Evolutionary conservation across 2,797 vertebrate genomes (phyloP).

Genomic region (Poeciliopsis infans): DNA sequence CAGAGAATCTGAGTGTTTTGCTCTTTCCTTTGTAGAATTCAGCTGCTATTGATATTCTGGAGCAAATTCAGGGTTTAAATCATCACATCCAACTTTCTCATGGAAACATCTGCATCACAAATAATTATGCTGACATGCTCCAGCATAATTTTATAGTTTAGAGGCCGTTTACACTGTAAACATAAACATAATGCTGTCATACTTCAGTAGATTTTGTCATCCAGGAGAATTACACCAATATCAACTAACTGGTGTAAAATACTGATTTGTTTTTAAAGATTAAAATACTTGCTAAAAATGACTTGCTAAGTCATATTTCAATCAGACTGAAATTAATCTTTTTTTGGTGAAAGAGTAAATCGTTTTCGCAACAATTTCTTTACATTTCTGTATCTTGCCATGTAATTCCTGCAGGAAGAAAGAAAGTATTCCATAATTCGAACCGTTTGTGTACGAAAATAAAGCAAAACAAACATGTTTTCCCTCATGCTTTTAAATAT

Average conservation of each 20-base stretch:
- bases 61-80: not conserved
- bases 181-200: not conserved
- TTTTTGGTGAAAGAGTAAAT: not conserved
- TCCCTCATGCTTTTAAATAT: constrained; percentile 9
- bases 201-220: too few relatives aligned
- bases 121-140: too few relatives aligned
- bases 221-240: not conserved
- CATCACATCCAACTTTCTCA: not conserved
- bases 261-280: not conserved
- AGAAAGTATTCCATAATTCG: not conserved
- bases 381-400: not conserved
- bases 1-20: not conserved
- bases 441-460: constrained; percentile 38
- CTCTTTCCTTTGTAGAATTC: not conserved
- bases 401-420: not conserved
- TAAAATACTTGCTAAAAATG: not conserved
- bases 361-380: not conserved
- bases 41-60: not conserved
- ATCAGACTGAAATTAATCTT: too few relatives aligned
- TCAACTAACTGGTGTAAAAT: not conserved
- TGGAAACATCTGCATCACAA: not conserved
- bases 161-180: not conserved
- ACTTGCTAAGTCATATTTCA: not conserved
- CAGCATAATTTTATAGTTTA: not conserved
- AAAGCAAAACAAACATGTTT: constrained; percentile 23